Evolutionary conservation across 2,113 vertebrate species (phyloP).

Genomic region (Gymnocephalus cernua): DNA sequence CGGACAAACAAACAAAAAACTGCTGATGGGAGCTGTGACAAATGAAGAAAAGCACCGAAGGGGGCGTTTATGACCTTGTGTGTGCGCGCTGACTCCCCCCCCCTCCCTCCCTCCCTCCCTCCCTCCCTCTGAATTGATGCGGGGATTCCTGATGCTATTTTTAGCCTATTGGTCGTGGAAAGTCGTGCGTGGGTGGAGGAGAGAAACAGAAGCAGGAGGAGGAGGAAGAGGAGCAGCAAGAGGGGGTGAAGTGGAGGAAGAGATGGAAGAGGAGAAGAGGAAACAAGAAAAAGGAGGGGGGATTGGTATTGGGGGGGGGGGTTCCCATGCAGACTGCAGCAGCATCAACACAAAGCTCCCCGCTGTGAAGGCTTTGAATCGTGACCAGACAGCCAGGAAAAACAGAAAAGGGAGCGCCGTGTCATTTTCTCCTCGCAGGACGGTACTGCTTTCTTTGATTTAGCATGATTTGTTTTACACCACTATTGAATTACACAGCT

Average conservation of each 20-base stretch:
- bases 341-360: constrained; percentile 67
- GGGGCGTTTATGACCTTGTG: constrained; percentile 81
- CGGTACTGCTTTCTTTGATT: constrained; percentile 61
- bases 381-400: constrained; percentile 77
- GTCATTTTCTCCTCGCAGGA: constrained; percentile 55
- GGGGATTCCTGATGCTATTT: constrained; percentile 86
- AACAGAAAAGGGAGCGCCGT: constrained; percentile 59
- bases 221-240: constrained; percentile 21
- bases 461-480: neutral
- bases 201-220: constrained; percentile 49
- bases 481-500: constrained; percentile 21
- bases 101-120: neutral
- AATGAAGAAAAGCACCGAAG: constrained; percentile 54
- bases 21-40: constrained; percentile 52
- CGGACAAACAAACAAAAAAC: neutral
- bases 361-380: constrained; percentile 76
- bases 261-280: constrained; percentile 1
- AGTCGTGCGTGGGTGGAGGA: constrained; percentile 79
- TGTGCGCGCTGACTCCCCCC: constrained; percentile 65
- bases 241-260: constrained; percentile 19
- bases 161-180: constrained; percentile 79
- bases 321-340: constrained; percentile 79
- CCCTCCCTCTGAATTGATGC: constrained; percentile 79
- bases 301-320: constrained; percentile 25
- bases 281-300: constrained; percentile 9